Evolutionary conservation across 2,113 vertebrate genomes (phyloP).

Genomic region (Proterorhinus semilunaris): DNA sequence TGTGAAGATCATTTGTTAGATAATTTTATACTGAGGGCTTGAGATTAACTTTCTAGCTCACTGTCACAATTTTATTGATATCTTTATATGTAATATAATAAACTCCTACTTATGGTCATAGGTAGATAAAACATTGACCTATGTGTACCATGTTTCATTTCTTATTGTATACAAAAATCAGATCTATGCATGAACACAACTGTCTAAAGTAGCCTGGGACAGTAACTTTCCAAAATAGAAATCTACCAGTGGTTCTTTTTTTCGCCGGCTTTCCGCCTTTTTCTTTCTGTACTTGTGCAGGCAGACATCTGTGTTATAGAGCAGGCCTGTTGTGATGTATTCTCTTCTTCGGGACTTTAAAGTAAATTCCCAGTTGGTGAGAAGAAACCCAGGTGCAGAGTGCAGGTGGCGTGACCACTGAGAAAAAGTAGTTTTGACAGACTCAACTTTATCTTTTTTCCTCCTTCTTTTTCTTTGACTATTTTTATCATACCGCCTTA

Average conservation of each 20-base stretch:
- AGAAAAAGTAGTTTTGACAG: constrained; percentile 67
- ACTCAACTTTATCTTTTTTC: constrained; percentile 42
- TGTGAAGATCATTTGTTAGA: constrained; percentile 52
- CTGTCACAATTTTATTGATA: neutral
- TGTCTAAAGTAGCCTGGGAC: too few species aligned
- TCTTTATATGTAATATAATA: too few species aligned
- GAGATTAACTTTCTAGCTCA: too few species aligned
- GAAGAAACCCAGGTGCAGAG: constrained; percentile 70
- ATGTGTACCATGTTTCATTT: too few species aligned
- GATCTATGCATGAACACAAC: too few species aligned
- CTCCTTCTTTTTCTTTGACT: constrained; percentile 43
- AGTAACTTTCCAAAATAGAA: too few species aligned
- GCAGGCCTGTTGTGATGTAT: constrained; percentile 58
- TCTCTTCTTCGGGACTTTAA: constrained; percentile 70
- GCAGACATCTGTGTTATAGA: constrained; percentile 20
- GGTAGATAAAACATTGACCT: too few species aligned
- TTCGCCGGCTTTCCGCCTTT: constrained; percentile 16
- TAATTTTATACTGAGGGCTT: constrained; percentile 50
- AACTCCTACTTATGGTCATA: too few species aligned
- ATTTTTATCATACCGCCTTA: constrained; percentile 53
- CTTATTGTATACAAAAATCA: too few species aligned
- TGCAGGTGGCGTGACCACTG: constrained; percentile 72
- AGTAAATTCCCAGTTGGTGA: constrained; percentile 64
- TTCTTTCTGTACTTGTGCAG: constrained; percentile 27
- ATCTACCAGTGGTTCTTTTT: constrained; percentile 23